phyloP scores from a whole-genome alignment of 1,140 invertebrate genomes.

The Holcopasites calliopsidis region DNA sequence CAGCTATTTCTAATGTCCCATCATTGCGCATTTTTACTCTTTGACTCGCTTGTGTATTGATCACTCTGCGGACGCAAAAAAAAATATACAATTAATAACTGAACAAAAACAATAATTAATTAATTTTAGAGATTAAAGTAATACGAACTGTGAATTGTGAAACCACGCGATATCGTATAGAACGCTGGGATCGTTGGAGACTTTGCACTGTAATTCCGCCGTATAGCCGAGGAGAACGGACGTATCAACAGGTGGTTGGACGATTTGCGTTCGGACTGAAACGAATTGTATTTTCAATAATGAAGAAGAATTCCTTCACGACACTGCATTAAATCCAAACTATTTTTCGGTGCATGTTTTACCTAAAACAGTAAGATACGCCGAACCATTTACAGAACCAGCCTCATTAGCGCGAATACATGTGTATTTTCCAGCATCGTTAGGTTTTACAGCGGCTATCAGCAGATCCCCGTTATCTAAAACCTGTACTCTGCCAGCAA shows the following conservation, averaged over 20 bases:
- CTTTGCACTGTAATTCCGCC: constrained; percentile 94
- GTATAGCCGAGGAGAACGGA: constrained; percentile 93
- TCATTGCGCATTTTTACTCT: constrained; percentile 87
- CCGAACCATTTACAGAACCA: constrained; percentile 90
- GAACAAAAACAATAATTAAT: not conserved
- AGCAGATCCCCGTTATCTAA: constrained; percentile 91
- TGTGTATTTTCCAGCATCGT: constrained; percentile 93
- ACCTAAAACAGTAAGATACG: constrained; percentile 91
- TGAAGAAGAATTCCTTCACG: not conserved
- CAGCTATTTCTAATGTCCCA: constrained; percentile 89
- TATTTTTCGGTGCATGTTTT: constrained; percentile 61
- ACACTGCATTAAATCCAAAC: not conserved
- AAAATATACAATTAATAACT: not conserved
- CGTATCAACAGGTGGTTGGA: constrained; percentile 94
- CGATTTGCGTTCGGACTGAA: constrained; percentile 93
- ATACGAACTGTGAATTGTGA: constrained; percentile 89
- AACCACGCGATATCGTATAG: constrained; percentile 95
- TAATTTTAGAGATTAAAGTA: not conserved
- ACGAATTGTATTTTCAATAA: not conserved
- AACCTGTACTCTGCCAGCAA: constrained; percentile 88
- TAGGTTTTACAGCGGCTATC: constrained; percentile 89
- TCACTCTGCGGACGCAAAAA: constrained; percentile 79
- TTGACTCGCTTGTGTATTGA: constrained; percentile 82
- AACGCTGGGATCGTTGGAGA: constrained; percentile 95
- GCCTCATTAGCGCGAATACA: constrained; percentile 94